A percentile compares a stretch with the other conserved stretches of the same genome.
Conservation (phyloP, 2,113 vertebrate genomes). For the zebrafish (Danio rerio) region GRCz12tu NC_133193.1:49027001-49027500, state of each 20-base stretch:
- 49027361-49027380: constrained; percentile 59
- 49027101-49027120: not conserved
- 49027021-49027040: too few relatives aligned
- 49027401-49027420: constrained; percentile 37
- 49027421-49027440: constrained; percentile 57
- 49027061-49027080: not conserved
- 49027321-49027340: constrained; percentile 62
- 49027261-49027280: constrained; percentile 5
- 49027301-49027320: constrained; percentile 56
- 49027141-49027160: not conserved
- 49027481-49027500: constrained; percentile 42
- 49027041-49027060: too few relatives aligned
- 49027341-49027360: constrained; percentile 74
- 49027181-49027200: not conserved
- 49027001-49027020: too few relatives aligned
- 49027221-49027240: not conserved
- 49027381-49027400: constrained; percentile 39
- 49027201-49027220: not conserved
- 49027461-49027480: too few relatives aligned
- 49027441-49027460: constrained; percentile 58
- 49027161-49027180: not conserved
- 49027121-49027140: not conserved
- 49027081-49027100: not conserved
- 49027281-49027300: constrained; percentile 65
- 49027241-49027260: not conserved